Evolutionary conservation across 2,888 invertebrate species (phyloP).

Genomic region (Chironomus tentans): DNA sequence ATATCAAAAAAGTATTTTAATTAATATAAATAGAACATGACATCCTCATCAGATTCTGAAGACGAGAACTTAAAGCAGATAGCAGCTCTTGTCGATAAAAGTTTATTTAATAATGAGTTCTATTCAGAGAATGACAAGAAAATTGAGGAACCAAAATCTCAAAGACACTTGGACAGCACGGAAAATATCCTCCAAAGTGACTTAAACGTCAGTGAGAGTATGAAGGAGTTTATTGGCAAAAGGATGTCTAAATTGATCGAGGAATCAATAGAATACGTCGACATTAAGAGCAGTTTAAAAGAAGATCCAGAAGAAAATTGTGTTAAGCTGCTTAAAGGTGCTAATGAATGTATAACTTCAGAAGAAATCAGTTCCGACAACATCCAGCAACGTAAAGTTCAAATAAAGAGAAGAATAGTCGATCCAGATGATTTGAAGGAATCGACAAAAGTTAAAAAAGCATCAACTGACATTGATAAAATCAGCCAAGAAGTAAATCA

Average conservation of each 20-base stretch:
- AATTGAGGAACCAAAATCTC: not conserved
- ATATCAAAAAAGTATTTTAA: too few relatives aligned
- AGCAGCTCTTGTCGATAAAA: not conserved
- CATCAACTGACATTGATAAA: not conserved
- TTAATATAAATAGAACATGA: not conserved
- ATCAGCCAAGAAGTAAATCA: not conserved
- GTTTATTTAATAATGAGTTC: not conserved
- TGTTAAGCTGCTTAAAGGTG: not conserved
- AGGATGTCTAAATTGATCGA: constrained; percentile 4
- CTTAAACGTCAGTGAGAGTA: not conserved
- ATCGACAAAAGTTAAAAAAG: not conserved
- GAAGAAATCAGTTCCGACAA: not conserved
- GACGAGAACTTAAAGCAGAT: not conserved
- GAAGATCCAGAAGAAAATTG: not conserved
- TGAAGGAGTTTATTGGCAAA: constrained; percentile 5
- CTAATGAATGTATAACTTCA: not conserved
- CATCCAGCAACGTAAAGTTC: not conserved
- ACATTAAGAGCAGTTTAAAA: not conserved
- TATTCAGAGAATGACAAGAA: not conserved
- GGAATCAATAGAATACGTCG: not conserved
- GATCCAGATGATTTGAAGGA: not conserved
- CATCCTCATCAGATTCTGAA: not conserved
- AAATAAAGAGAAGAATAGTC: constrained; percentile 6
- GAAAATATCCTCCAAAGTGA: constrained; percentile 9
- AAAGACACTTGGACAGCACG: not conserved